Percentiles rank a stretch among this genome's conserved stretches.
Conservation (phyloP, 1,140 invertebrate species). For the Brachionus koreanus region DNA sequence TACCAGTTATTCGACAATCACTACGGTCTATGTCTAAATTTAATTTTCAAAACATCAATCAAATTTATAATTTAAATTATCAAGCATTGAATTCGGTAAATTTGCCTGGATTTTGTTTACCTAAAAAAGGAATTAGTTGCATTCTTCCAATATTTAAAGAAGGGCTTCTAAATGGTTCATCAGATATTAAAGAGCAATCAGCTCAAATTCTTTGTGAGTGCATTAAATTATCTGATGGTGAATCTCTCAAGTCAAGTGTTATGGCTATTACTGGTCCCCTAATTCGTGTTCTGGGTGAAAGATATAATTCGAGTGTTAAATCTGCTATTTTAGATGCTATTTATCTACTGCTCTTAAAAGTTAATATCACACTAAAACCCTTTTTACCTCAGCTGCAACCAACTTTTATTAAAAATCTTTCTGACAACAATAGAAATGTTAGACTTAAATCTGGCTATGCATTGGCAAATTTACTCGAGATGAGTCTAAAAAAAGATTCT, state of each 20-base stretch:
- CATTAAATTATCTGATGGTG: conserved; percentile 70
- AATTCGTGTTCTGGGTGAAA: conserved; percentile 91
- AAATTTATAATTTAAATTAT: neutral
- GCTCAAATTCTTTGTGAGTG: conserved; percentile 88
- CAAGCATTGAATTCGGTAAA: conserved; percentile 36
- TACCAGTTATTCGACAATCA: conserved; percentile 82
- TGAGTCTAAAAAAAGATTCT: conserved; percentile 77
- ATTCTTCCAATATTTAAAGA: conserved; percentile 90
- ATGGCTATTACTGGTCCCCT: conserved; percentile 94
- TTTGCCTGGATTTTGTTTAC: conserved; percentile 87
- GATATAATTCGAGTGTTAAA: conserved; percentile 87
- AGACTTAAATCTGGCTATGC: conserved; percentile 81
- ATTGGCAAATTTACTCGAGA: conserved; percentile 78
- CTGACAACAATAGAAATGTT: conserved; percentile 79
- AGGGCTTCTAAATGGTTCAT: conserved; percentile 84
- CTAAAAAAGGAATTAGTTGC: conserved; percentile 84
- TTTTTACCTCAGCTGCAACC: conserved; percentile 97
- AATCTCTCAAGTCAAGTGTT: conserved; percentile 84
- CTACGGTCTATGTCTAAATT: conserved; percentile 65
- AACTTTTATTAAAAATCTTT: conserved; percentile 87
- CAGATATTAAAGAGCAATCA: conserved; percentile 89
- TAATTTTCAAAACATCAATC: neutral
- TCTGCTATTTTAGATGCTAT: conserved; percentile 90
- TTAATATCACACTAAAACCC: conserved; percentile 80
- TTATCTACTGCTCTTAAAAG: conserved; percentile 79